phyloP scores from a whole-genome alignment of 2,113 vertebrate genomes.

The Dascyllus trimaculatus region DNA sequence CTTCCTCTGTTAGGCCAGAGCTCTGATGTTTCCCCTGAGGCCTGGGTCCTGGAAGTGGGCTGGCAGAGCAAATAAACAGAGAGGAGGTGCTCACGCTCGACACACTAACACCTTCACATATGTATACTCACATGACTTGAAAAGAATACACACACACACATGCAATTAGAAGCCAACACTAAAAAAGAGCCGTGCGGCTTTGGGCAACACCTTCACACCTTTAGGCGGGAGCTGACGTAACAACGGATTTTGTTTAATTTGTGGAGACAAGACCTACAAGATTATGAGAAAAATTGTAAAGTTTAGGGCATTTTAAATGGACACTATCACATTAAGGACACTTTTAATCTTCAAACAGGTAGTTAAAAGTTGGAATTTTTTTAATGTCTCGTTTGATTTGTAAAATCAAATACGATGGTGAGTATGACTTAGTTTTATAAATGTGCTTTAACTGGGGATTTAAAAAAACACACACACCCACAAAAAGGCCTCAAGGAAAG shows the following conservation, averaged over 20 bases:
- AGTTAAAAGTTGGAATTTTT: neutral
- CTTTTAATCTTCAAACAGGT: neutral
- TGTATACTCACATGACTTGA: slow-evolving; percentile 58
- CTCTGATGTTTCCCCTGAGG: slow-evolving; percentile 77
- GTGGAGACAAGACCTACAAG: neutral
- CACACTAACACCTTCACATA: slow-evolving; percentile 73
- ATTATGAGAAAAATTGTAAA: neutral
- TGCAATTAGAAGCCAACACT: slow-evolving; percentile 37
- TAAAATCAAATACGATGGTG: slow-evolving; percentile 11
- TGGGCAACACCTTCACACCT: slow-evolving; percentile 40
- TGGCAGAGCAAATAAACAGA: slow-evolving; percentile 82
- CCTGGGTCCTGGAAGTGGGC: slow-evolving; percentile 76
- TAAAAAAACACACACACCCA: neutral
- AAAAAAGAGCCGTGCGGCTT: slow-evolving; percentile 8
- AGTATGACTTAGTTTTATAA: slow-evolving; percentile 6
- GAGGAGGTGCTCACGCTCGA: slow-evolving; percentile 59
- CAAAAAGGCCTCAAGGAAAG: neutral
- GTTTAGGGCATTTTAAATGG: neutral
- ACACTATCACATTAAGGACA: too few relatives aligned
- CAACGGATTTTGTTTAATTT: neutral
- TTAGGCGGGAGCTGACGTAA: slow-evolving; percentile 1
- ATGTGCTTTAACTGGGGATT: slow-evolving; percentile 10
- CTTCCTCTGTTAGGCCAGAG: slow-evolving; percentile 65
- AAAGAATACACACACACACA: slow-evolving; percentile 39
- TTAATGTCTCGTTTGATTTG: neutral